A percentile compares a stretch with the other conserved stretches of the same genome.
Conservation (phyloP, 2,113 vertebrate species). For the Origma solitaria region DNA sequence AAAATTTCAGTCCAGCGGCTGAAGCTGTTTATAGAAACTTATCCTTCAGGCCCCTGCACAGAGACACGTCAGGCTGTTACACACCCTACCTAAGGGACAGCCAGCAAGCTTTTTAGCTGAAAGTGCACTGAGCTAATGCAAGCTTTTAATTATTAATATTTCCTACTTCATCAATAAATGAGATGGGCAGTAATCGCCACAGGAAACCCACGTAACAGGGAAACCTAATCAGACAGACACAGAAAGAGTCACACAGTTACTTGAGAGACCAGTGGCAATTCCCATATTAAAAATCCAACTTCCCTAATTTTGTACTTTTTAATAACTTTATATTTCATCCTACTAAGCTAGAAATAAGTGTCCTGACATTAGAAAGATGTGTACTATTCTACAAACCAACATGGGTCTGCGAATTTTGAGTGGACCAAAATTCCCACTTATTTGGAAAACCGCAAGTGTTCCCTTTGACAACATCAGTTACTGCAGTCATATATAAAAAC, state of each 20-base stretch:
- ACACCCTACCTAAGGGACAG: neutral
- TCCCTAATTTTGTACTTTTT: neutral
- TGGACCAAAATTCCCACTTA: neutral
- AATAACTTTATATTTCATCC: neutral
- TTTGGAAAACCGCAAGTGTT: neutral
- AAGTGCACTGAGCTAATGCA: constrained; percentile 4
- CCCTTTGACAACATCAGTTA: neutral
- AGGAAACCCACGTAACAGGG: neutral
- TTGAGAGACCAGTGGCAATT: neutral
- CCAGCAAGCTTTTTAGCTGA: neutral
- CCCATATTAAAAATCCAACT: neutral
- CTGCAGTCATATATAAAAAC: neutral
- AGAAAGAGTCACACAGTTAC: neutral
- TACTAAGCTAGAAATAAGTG: neutral
- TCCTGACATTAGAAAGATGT: neutral
- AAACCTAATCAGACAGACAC: neutral
- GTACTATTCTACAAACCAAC: neutral
- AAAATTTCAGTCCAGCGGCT: neutral
- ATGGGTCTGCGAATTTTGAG: neutral
- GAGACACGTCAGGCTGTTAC: neutral
- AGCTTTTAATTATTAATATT: constrained; percentile 25
- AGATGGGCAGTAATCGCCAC: neutral
- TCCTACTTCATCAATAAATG: constrained; percentile 3
- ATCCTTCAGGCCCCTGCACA: neutral
- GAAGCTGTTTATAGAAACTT: neutral